Evolutionary conservation across 2,113 vertebrate genomes (phyloP), one percentile per base, ranked within the genome.

Genomic region (Artemisiospiza belli): DNA sequence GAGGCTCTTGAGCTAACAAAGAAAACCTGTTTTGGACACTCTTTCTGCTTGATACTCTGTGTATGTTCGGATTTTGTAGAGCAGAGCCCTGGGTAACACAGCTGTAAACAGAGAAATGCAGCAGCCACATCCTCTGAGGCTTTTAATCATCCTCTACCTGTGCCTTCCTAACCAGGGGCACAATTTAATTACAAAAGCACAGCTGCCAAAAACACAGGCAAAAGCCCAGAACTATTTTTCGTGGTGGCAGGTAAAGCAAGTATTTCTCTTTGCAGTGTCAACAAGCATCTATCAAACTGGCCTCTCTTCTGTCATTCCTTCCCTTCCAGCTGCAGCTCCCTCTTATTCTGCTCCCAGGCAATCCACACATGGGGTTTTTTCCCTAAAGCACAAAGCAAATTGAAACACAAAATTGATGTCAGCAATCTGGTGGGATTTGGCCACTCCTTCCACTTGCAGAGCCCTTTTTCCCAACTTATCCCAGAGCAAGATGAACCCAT

Each of bases 161-260:
- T n/a, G 68, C 82, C 73, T 77, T 90, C 78, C 85, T 83, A 88
- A 95, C 83, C 85, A 95, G 82, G 74, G 82, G 90, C 87, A 92
- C 72, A 61, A 73, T 86, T 94, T 93, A 94, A 96, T 96, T 95
- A 94, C 72, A 93, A 94, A 92, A 94, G 61, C 85, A 52, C 44
- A 83, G 90, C 73, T 91, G 92, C 87, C 92, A 93, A 81, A 88
- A 86, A n/a, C 33, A 64, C 75, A 83, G 67, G 21, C 75, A 61
- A 80, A 75, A 90, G 67, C 82, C 61, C 20, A 2, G 57, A 68
- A 76, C 55, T 69, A 57, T 89, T 83, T 77, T 90, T 96, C 23
- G 10, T 57, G 28, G 39, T 92, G 78, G 85, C 85, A 88, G 85
- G 51, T 75, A 84, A 90, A 91, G 72, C 70, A 90, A 59, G 61